These are phyloP conservation scores for Condylura cristata DNA, from an alignment of 2,113 vertebrate species.

Conservation along the genomic window DNA sequence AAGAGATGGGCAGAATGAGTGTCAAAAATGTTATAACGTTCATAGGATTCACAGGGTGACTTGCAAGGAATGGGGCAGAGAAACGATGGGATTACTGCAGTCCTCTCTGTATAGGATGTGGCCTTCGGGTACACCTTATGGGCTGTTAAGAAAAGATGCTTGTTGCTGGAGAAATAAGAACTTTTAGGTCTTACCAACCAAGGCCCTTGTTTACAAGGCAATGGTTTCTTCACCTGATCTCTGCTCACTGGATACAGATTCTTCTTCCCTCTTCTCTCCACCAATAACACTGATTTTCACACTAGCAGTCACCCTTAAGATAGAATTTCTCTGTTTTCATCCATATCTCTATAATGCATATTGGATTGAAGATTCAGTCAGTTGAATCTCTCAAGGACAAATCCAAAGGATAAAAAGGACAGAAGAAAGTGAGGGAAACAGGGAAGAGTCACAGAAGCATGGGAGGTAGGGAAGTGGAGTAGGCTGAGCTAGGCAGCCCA, in stretches of 20 bases:
- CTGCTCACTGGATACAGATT: not conserved
- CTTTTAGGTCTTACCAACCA: too few species aligned
- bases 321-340: not conserved
- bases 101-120: not conserved
- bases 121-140: not conserved
- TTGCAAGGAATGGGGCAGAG: not conserved
- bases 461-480: not conserved
- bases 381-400: not conserved
- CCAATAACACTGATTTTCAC: not conserved
- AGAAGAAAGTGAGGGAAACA: not conserved
- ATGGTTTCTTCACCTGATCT: not conserved
- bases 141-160: not conserved
- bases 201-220: not conserved
- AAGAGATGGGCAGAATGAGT: not conserved
- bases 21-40: not conserved
- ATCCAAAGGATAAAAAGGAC: not conserved
- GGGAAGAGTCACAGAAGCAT: not conserved
- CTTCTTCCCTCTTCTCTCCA: not conserved
- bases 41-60: not conserved
- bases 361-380: not conserved
- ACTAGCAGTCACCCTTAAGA: not conserved
- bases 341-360: not conserved
- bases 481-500: not conserved
- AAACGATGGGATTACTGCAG: not conserved
- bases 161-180: not conserved